Evolutionary conservation across 2,888 invertebrate species (phyloP).

Genomic region (Mechanitis messenoides): DNA sequence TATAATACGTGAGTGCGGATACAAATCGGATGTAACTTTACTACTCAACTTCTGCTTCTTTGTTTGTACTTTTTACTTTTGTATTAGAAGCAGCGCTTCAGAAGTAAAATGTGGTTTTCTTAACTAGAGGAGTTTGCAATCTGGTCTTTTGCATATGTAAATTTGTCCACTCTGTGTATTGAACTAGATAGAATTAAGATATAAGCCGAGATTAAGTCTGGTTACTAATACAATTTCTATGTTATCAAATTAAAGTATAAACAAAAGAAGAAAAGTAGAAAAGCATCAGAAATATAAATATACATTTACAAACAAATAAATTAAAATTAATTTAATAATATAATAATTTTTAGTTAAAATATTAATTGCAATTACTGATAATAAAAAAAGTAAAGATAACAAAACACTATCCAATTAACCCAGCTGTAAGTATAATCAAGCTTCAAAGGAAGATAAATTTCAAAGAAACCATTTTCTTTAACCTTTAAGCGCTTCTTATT

Average conservation of each 20-base stretch:
- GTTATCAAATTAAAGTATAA: not conserved
- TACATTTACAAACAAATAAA: too few species aligned
- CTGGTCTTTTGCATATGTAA: conserved; percentile 18
- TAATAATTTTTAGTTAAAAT: too few species aligned
- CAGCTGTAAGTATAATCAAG: not conserved
- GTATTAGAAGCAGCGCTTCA: conserved; percentile 22
- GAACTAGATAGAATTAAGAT: conserved; percentile 16
- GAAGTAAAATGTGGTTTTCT: conserved; percentile 16
- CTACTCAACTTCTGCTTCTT: conserved; percentile 29
- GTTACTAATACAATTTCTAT: not conserved
- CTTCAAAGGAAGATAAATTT: not conserved
- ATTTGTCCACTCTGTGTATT: conserved; percentile 10
- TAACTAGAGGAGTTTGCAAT: conserved; percentile 12
- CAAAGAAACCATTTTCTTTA: conserved; percentile 3
- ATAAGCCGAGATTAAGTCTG: not conserved
- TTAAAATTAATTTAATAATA: too few species aligned
- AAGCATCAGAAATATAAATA: too few species aligned
- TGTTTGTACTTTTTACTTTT: conserved; percentile 30
- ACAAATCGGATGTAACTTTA: conserved; percentile 40
- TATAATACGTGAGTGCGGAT: conserved; percentile 41
- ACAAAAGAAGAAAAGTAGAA: too few species aligned
- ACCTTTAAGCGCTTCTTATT: conserved; percentile 21
- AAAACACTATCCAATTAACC: too few species aligned
- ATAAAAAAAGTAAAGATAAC: too few species aligned
- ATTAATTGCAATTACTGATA: too few species aligned